phyloP scores from a whole-genome alignment of 2,888 invertebrate species.

The Drosophila mayaguana region DNA sequence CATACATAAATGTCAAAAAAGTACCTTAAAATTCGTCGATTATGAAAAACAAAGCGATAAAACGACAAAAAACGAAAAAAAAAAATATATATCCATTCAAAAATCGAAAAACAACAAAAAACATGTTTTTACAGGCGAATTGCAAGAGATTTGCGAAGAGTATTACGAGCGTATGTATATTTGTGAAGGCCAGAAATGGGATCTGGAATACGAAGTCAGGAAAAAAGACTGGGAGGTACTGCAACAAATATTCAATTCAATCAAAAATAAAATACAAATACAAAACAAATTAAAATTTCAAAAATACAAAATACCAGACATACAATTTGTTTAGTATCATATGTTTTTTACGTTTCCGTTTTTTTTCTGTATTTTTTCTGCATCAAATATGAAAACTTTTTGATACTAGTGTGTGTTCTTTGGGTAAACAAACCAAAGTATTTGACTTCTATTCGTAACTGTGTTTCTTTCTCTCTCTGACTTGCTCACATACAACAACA shows the following conservation, averaged over 20 bases:
- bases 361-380: conserved; percentile 41
- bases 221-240: conserved; percentile 99
- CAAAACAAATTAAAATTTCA: conserved; percentile 39
- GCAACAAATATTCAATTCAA: conserved; percentile 83
- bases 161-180: conserved; percentile 98
- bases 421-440: conserved; percentile 22
- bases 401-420: conserved; percentile 36
- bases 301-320: conserved; percentile 59
- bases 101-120: conserved; percentile 21
- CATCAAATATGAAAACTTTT: conserved; percentile 49
- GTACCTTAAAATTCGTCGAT: conserved; percentile 44
- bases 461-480: conserved; percentile 46
- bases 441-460: conserved; percentile 68
- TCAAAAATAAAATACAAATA: conserved; percentile 36
- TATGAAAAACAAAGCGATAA: conserved; percentile 13
- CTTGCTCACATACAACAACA: conserved; percentile 59
- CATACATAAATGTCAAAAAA: conserved; percentile 40
- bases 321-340: conserved; percentile 60
- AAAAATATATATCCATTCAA: conserved; percentile 31
- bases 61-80: conserved; percentile 29
- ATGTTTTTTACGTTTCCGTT: conserved; percentile 58
- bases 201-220: conserved; percentile 99
- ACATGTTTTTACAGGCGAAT: conserved; percentile 86
- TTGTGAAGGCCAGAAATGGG: conserved; percentile 99
- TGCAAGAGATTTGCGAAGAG: conserved; percentile 97